Evolutionary conservation across 2,888 invertebrate genomes (phyloP).

Genomic region (Drosophila multiciliata): DNA sequence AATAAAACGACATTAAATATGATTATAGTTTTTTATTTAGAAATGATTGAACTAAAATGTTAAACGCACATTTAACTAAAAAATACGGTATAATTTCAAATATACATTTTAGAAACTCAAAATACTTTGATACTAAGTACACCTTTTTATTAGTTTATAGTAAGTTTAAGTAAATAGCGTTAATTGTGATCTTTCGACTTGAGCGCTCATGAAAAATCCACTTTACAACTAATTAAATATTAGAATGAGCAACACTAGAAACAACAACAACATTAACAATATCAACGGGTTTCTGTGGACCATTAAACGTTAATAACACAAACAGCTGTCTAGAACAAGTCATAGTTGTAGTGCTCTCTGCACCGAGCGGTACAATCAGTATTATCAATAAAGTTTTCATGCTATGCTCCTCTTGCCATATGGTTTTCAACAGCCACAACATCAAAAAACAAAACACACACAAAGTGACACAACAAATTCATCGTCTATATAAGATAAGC

Average conservation of each 20-base stretch:
- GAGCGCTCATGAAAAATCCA: slow-evolving; percentile 1
- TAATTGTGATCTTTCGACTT: slow-evolving; percentile 34
- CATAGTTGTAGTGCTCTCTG: slow-evolving; percentile 23
- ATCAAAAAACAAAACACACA: slow-evolving; percentile 16
- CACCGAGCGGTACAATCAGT: slow-evolving; percentile 19
- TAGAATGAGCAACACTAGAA: background rate
- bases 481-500: slow-evolving; percentile 49
- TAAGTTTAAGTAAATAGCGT: slow-evolving; percentile 2
- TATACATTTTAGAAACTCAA: background rate
- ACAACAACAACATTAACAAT: background rate
- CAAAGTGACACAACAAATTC: slow-evolving; percentile 8
- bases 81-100: background rate
- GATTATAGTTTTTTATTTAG: background rate
- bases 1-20: background rate
- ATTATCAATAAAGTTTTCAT: slow-evolving; percentile 50
- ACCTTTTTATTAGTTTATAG: background rate
- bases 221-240: slow-evolving; percentile 9
- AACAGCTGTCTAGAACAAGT: slow-evolving; percentile 48
- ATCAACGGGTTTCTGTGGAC: slow-evolving; percentile 5
- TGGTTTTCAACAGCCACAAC: slow-evolving; percentile 46
- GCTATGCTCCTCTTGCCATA: slow-evolving; percentile 49
- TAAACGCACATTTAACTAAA: background rate
- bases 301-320: slow-evolving; percentile 36
- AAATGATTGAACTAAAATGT: background rate
- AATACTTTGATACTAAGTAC: background rate